Conservation (phyloP, 2,888 invertebrate genomes). For the Auanema sp. region DNA sequence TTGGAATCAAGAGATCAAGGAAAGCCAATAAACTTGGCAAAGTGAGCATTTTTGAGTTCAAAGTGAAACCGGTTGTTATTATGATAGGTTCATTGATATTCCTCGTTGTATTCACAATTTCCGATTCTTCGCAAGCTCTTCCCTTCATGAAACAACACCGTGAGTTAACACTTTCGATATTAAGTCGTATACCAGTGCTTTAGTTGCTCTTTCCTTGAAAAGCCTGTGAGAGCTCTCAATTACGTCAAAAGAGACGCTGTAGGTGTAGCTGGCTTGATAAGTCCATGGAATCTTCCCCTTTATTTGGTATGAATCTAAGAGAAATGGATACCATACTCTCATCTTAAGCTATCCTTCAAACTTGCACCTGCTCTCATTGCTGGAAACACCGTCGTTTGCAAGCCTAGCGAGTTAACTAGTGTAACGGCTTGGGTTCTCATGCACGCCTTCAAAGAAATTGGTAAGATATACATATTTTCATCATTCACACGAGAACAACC, state of each 20-base stretch:
- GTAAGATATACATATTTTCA: slow-evolving; percentile 52
- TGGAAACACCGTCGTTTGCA: slow-evolving; percentile 69
- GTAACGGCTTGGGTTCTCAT: slow-evolving; percentile 69
- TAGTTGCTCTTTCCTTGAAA: slow-evolving; percentile 23
- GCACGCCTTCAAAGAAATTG: slow-evolving; percentile 67
- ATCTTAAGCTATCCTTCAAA: slow-evolving; percentile 68
- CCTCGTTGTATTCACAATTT: slow-evolving; percentile 70
- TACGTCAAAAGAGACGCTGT: slow-evolving; percentile 68
- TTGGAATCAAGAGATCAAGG: slow-evolving; percentile 70
- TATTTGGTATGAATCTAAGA: slow-evolving; percentile 64
- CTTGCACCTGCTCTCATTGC: slow-evolving; percentile 68
- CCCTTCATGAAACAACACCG: slow-evolving; percentile 66
- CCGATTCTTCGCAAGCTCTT: slow-evolving; percentile 68
- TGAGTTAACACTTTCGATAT: slow-evolving; percentile 39
- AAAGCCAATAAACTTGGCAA: slow-evolving; percentile 67
- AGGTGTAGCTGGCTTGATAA: slow-evolving; percentile 70
- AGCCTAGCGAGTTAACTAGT: slow-evolving; percentile 71
- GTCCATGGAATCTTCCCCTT: slow-evolving; percentile 71
- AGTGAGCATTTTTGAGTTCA: slow-evolving; percentile 18
- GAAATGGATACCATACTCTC: neutral
- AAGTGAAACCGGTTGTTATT: neutral
- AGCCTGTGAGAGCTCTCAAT: slow-evolving; percentile 64
- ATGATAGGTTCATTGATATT: slow-evolving; percentile 66
- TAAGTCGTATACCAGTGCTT: neutral
- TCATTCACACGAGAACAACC: slow-evolving; percentile 4